Conservation (phyloP, 2,797 vertebrate genomes). For the Arctocebus calabarensis region DNA sequence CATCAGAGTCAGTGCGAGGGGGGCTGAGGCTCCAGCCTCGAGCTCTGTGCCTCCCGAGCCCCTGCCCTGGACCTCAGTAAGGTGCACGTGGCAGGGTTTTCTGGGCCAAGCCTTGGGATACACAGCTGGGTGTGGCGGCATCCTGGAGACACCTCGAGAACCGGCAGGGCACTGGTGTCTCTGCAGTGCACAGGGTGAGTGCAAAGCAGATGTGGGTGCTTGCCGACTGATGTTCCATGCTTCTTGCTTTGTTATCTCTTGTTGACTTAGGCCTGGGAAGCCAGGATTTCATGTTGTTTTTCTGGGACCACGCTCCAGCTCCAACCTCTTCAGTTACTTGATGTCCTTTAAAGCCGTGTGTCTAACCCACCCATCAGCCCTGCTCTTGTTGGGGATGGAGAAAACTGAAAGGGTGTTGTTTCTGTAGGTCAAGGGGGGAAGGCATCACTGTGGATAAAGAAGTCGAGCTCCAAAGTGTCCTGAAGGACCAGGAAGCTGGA, state of each 20-base stretch:
- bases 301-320: too few relatives aligned
- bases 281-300: background rate
- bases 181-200: background rate
- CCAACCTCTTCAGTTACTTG: background rate
- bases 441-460: rapidly evolving
- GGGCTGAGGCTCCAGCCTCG: background rate
- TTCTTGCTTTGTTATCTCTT: background rate
- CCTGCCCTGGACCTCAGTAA: background rate
- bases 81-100: background rate
- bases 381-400: rapidly evolving
- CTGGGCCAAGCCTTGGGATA: background rate
- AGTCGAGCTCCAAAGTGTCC: background rate
- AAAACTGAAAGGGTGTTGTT: background rate
- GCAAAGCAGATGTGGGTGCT: background rate
- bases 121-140: rapidly evolving
- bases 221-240: background rate
- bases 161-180: rapidly evolving
- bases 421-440: background rate
- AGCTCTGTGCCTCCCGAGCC: background rate
- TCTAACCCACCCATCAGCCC: background rate
- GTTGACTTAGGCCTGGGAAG: background rate
- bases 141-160: background rate
- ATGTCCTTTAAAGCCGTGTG: too few relatives aligned
- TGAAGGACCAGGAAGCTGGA: background rate
- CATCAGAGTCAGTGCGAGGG: background rate